Conservation (phyloP, 2,888 invertebrate species). For the Gasteruption jaculator region DNA sequence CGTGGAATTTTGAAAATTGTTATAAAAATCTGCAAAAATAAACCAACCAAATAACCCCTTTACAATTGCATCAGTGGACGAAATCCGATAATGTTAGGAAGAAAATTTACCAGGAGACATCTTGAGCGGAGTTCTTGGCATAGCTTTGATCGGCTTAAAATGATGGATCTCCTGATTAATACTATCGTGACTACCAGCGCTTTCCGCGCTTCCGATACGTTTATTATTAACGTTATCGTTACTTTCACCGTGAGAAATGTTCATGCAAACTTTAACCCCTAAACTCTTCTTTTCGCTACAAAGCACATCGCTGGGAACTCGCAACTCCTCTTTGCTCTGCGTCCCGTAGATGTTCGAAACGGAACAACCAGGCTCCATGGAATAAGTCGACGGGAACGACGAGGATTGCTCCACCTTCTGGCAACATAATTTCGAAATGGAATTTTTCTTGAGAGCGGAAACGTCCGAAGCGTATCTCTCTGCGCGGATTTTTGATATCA, state of each 20-base stretch:
- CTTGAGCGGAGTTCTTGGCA: conserved; percentile 55
- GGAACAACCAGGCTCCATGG: conserved; percentile 37
- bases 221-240: too few relatives aligned
- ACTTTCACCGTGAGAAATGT: conserved; percentile 35
- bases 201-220: conserved; percentile 48
- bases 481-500: conserved; percentile 34
- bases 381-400: conserved; percentile 30
- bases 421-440: conserved; percentile 27
- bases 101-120: conserved; percentile 33
- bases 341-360: conserved; percentile 41
- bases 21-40: too few relatives aligned
- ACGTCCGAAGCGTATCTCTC: conserved; percentile 30
- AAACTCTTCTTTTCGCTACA: conserved; percentile 48
- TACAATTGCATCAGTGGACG: too few relatives aligned
- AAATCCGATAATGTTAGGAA: not conserved
- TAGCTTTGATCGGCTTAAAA: conserved; percentile 75
- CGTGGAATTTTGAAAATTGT: too few relatives aligned
- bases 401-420: conserved; percentile 30
- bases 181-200: conserved; percentile 70
- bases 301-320: conserved; percentile 46
- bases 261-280: conserved; percentile 49
- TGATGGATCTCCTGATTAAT: conserved; percentile 77
- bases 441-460: conserved; percentile 20
- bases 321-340: conserved; percentile 45
- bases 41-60: too few relatives aligned